Conservation (phyloP, 2,888 invertebrate genomes). For the Caenorhabditis auriculariae region DNA sequence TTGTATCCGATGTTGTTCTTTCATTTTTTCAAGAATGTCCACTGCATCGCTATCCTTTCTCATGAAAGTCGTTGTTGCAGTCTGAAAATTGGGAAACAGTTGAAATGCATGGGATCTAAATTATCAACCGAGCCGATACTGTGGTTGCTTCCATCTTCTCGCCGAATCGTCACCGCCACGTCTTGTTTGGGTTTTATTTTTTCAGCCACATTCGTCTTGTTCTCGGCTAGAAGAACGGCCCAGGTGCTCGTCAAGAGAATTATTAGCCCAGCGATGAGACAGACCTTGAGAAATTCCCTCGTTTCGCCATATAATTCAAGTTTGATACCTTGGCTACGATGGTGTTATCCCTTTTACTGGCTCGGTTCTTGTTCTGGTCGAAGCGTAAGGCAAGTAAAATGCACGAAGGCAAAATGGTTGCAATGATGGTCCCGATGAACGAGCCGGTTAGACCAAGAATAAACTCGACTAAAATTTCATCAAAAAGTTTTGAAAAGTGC, state of each 20-base stretch:
- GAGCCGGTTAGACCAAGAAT: slow-evolving; percentile 91
- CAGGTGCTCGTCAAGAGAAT: slow-evolving; percentile 87
- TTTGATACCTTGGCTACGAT: not conserved
- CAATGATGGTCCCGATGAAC: slow-evolving; percentile 89
- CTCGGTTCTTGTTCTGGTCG: slow-evolving; percentile 15
- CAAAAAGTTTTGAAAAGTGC: not conserved
- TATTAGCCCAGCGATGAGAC: slow-evolving; percentile 80
- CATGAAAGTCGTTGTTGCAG: too few relatives aligned
- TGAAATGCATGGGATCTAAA: too few relatives aligned
- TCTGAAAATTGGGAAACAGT: not conserved
- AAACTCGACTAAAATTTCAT: slow-evolving; percentile 71
- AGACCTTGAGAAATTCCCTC: slow-evolving; percentile 69
- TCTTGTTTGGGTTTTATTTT: slow-evolving; percentile 32
- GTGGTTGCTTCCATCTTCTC: slow-evolving; percentile 10
- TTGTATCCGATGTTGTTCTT: slow-evolving; percentile 44
- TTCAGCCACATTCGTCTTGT: slow-evolving; percentile 38
- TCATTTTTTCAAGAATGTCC: slow-evolving; percentile 44
- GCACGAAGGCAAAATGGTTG: slow-evolving; percentile 86
- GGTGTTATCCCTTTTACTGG: slow-evolving; percentile 9
- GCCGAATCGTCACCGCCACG: slow-evolving; percentile 29
- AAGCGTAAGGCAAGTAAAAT: slow-evolving; percentile 71
- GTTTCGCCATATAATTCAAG: not conserved
- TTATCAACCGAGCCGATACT: too few relatives aligned
- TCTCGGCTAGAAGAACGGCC: slow-evolving; percentile 72
- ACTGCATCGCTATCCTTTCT: slow-evolving; percentile 46